Evolutionary conservation across 2,113 vertebrate genomes (phyloP).

Genomic region (Hyperopisus bebe): DNA sequence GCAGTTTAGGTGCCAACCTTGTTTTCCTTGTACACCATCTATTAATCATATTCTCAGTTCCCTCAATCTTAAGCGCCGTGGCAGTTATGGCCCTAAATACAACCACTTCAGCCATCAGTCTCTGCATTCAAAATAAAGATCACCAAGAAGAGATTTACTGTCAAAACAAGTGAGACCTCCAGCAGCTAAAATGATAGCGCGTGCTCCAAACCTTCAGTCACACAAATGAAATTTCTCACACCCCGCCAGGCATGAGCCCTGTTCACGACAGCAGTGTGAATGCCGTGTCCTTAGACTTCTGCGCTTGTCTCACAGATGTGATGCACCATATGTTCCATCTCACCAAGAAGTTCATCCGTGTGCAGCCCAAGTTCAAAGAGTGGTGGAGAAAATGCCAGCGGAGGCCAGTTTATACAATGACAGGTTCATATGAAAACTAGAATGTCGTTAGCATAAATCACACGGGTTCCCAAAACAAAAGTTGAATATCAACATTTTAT

Average conservation of each 20-base stretch:
- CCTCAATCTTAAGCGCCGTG: not conserved
- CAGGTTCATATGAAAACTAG: not conserved
- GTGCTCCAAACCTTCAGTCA: not conserved
- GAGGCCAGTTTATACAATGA: not conserved
- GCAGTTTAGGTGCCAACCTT: not conserved
- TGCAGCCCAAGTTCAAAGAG: not conserved
- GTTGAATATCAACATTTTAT: not conserved
- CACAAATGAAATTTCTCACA: not conserved
- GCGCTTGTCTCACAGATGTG: not conserved
- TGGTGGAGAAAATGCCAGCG: not conserved
- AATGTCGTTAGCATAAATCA: not conserved
- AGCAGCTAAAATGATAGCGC: not conserved
- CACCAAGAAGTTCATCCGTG: not conserved
- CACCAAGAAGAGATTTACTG: not conserved
- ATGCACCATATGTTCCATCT: not conserved
- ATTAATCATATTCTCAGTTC: conserved; percentile 5
- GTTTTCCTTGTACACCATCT: not conserved
- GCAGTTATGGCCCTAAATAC: not conserved
- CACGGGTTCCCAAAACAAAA: not conserved
- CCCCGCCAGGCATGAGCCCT: not conserved
- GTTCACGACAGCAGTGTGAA: not conserved
- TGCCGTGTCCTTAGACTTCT: not conserved
- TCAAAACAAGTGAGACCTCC: not conserved
- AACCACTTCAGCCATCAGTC: not conserved
- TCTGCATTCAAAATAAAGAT: conserved; percentile 7